Evolutionary conservation across 2,113 vertebrate genomes (phyloP), one percentile per base, ranked within the genome.

Genomic region (Halichoeres trimaculatus): DNA sequence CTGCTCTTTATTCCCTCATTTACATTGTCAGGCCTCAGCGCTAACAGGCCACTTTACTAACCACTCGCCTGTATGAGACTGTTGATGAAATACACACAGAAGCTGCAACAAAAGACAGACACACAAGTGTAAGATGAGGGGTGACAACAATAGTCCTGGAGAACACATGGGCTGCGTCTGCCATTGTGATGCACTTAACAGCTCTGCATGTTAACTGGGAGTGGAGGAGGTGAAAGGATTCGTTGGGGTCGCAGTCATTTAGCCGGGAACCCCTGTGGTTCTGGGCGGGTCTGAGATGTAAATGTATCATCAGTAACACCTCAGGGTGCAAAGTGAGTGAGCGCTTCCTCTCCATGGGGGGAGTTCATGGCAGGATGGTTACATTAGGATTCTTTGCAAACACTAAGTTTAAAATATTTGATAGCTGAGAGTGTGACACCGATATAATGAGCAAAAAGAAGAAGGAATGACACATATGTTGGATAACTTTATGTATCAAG

Each of bases 101-200:
- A 56, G 63, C 70, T 53, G 43, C 57, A 73, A 80, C 81, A 88
- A 76, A 71, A 63, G 59, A 22, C 66, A 55, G 55, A 68, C 64
- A 81, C 16, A 13, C 8, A 16, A 40, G 48, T 57, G 43, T 6
- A 26, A 71, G 77, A 58, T 36, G 70, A 70, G 34, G 67, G 43
- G 17, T 10, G 66, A 54, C 54, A 52, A 83, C 82, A 80, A 80
- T 50, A 22, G 66, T 9, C 43, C 65, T 20, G 40, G 61, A 71
- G 50, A 81, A 52, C 35, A 53, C 30, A 35, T 3, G 20, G 51
- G 70, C 47, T 61, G 62, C 43, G 9, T 81, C 76, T 76, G 64
- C 52, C 69, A 76, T 77, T 74, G 16, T 74, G 81, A 83, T 17
- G 16, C 64, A 74, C 51, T 70, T 10, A 56, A 35, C 55, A 55